A percentile compares a stretch with the other conserved stretches of the same genome.
Conservation (phyloP, 2,113 vertebrate species). For the Elaphurus davidianus region DNA sequence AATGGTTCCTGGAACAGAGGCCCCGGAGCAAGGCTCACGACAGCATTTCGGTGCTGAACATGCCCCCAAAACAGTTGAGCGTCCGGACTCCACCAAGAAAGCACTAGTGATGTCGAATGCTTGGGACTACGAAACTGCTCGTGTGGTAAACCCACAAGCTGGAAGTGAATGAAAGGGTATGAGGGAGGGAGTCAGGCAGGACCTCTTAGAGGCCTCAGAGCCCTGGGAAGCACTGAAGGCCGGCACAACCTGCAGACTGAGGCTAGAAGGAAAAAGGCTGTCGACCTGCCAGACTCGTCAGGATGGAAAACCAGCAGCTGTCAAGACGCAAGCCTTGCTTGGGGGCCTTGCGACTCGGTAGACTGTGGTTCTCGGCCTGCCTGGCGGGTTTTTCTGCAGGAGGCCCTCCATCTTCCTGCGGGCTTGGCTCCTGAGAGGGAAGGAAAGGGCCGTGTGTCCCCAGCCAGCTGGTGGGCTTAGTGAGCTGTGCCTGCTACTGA, state of each 20-base stretch:
- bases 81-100: background rate
- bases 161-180: background rate
- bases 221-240: background rate
- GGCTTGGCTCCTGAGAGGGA: background rate
- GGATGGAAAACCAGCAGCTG: background rate
- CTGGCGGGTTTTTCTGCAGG: background rate
- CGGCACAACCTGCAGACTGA: background rate
- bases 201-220: background rate
- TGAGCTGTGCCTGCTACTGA: background rate
- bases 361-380: background rate
- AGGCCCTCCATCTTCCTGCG: background rate
- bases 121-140: accelerated
- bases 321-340: background rate
- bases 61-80: accelerated
- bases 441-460: accelerated
- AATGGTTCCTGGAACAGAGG: background rate
- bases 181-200: accelerated
- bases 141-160: accelerated
- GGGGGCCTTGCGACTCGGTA: background rate
- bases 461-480: accelerated
- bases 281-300: background rate
- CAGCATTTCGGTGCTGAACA: accelerated
- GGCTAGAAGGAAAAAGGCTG: background rate
- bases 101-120: accelerated
- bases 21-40: background rate